phyloP scores from a whole-genome alignment of 2,113 vertebrate species.

The Cnemophilus loriae region DNA sequence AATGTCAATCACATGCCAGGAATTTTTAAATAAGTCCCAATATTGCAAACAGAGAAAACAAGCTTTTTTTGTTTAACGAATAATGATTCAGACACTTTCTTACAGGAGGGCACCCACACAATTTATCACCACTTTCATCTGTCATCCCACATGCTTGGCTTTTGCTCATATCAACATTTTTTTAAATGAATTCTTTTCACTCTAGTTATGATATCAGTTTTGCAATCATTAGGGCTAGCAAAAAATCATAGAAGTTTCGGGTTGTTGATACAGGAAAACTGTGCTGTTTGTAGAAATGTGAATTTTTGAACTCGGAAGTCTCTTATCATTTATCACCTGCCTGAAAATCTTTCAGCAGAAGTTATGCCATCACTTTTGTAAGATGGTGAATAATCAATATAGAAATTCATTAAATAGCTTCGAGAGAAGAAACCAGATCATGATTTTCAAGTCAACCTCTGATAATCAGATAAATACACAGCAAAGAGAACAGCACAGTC shows the following conservation, averaged over 20 bases:
- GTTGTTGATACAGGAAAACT: background rate
- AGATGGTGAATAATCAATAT: background rate
- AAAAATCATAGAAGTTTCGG: background rate
- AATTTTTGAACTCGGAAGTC: background rate
- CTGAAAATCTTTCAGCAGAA: background rate
- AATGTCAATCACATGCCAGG: conserved; percentile 23
- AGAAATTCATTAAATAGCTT: background rate
- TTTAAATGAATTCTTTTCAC: conserved; percentile 46
- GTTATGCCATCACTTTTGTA: background rate
- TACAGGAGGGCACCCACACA: conserved; percentile 55
- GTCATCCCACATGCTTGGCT: conserved; percentile 54
- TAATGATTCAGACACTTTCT: conserved; percentile 57
- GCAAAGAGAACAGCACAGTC: background rate
- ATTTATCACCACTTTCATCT: conserved; percentile 63
- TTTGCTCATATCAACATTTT: conserved; percentile 58
- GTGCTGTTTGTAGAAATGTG: background rate
- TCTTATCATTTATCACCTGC: background rate
- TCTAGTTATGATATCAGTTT: conserved; percentile 37
- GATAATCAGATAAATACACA: background rate
- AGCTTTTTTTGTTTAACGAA: background rate
- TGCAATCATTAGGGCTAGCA: conserved; percentile 9
- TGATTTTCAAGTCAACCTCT: background rate
- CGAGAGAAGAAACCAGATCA: background rate
- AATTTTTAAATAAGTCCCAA: conserved; percentile 37
- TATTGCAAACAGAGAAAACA: conserved; percentile 43